Percentiles rank a stretch among this genome's conserved stretches.
These are phyloP conservation scores for Homarus gammarus DNA, from an alignment of 2,888 invertebrate genomes.

Conservation along the genomic window DNA sequence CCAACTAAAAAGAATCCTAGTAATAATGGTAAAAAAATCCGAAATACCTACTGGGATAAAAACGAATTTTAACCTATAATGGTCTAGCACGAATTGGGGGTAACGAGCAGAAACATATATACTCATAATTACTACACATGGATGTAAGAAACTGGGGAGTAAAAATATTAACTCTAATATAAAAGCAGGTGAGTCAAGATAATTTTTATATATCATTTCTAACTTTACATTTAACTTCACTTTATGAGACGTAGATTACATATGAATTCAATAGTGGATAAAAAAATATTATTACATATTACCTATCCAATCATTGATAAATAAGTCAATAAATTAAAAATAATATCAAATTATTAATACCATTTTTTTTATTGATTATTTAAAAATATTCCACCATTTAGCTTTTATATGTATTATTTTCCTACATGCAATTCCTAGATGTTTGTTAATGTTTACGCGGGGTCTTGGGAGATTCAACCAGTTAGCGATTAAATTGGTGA, in stretches of 20 bases:
- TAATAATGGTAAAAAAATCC: too few relatives aligned
- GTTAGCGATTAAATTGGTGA: not conserved
- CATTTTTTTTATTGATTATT: too few relatives aligned
- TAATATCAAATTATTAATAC: not conserved
- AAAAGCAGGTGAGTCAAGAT: too few relatives aligned
- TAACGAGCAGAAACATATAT: too few relatives aligned
- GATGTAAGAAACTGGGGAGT: too few relatives aligned
- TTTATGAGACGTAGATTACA: constrained; percentile 3
- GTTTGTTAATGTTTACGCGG: constrained; percentile 40
- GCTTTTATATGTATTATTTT: not conserved
- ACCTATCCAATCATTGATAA: not conserved
- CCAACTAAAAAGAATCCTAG: too few relatives aligned
- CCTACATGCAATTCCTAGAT: not conserved
- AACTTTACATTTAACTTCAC: not conserved
- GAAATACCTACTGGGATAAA: too few relatives aligned
- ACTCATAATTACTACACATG: too few relatives aligned
- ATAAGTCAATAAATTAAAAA: not conserved
- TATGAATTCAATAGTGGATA: not conserved
- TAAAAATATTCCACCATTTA: too few relatives aligned
- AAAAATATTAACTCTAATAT: too few relatives aligned
- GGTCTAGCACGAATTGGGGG: too few relatives aligned
- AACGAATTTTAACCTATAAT: too few relatives aligned
- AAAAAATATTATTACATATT: not conserved
- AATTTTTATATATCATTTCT: not conserved
- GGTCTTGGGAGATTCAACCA: constrained; percentile 1